Conservation (phyloP, 2,113 vertebrate genomes). For the Coptodon bakossiorum region DNA sequence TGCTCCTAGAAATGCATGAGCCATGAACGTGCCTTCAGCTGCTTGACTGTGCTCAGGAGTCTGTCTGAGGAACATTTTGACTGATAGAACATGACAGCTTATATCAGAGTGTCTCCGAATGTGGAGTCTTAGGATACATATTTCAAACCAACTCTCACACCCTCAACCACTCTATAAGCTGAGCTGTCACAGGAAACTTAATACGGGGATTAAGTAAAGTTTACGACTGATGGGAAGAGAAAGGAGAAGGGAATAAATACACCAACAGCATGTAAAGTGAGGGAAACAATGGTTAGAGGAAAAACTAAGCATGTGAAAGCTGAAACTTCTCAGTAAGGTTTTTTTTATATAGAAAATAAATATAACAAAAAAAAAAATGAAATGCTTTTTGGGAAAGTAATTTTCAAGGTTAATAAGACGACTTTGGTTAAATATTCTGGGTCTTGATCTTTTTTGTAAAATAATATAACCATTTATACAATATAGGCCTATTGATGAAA, state of each 20-base stretch:
- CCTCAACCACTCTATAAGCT: not conserved
- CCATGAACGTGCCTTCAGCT: not conserved
- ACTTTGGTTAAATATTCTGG: not conserved
- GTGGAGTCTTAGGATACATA: conserved; percentile 10
- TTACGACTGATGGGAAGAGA: conserved; percentile 1
- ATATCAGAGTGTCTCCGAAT: not conserved
- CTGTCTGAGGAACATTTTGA: conserved; percentile 11
- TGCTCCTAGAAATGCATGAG: conserved; percentile 29
- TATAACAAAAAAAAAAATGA: not conserved
- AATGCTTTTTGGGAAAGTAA: not conserved
- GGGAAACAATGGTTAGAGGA: not conserved
- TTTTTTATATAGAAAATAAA: not conserved
- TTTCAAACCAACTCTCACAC: conserved; percentile 34
- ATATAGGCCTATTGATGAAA: not conserved
- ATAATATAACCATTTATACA: not conserved
- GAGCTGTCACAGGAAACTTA: conserved; percentile 8
- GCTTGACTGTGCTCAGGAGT: conserved; percentile 10
- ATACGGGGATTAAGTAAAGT: conserved; percentile 18
- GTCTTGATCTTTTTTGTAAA: not conserved
- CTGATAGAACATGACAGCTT: conserved; percentile 43
- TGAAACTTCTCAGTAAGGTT: not conserved
- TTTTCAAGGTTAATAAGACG: not conserved
- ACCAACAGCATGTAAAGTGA: not conserved
- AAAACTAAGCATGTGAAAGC: not conserved
- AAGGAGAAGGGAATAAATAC: not conserved